phyloP scores from a whole-genome alignment of 1,140 invertebrate species.

The Pristionchus pacificus region DNA sequence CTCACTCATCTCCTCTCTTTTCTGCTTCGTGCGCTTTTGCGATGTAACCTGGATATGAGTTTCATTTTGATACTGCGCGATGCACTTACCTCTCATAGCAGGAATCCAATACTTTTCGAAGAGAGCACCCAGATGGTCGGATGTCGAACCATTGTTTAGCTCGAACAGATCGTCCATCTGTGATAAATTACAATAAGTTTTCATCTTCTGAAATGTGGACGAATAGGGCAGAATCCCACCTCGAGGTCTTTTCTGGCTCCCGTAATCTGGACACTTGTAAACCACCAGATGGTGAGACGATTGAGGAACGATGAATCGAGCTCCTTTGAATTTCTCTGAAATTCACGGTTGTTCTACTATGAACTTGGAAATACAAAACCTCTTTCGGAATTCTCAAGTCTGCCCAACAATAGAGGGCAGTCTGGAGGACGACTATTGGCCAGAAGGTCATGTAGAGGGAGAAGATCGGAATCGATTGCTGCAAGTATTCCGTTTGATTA shows the following conservation, averaged over 20 bases:
- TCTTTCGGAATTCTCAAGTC: constrained; percentile 18
- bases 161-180: constrained; percentile 44
- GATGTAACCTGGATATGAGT: neutral
- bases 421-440: neutral
- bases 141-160: constrained; percentile 40
- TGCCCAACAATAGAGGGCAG: constrained; percentile 9
- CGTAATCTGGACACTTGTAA: constrained; percentile 44
- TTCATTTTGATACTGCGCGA: neutral
- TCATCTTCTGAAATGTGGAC: no score
- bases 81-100: constrained; percentile 36
- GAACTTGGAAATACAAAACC: neutral
- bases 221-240: no score
- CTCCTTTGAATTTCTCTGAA: constrained; percentile 27
- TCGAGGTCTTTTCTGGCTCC: constrained; percentile 47
- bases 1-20: neutral
- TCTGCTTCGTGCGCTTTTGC: neutral
- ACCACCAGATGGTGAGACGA: constrained; percentile 52
- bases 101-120: constrained; percentile 47
- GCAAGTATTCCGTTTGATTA: no score
- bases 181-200: no score
- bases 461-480: no score
- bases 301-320: constrained; percentile 36
- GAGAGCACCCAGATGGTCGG: constrained; percentile 26
- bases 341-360: neutral
- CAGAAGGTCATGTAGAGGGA: neutral